These are phyloP conservation scores for Gymnopithys bicolor DNA, from an alignment of 2,797 vertebrate genomes.

Conservation along the genomic window DNA sequence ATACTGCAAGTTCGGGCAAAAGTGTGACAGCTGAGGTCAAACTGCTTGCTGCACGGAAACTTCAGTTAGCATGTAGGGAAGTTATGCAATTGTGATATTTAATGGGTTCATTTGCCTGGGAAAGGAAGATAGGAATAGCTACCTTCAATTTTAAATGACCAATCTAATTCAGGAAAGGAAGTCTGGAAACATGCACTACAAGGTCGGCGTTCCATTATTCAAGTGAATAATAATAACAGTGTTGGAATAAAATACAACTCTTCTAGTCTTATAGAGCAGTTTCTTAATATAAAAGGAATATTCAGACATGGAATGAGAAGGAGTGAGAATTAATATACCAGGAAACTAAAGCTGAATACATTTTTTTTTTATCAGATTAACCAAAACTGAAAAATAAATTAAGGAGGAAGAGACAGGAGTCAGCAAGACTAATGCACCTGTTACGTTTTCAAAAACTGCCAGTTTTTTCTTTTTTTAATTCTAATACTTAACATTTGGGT, in stretches of 20 bases:
- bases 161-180: background rate
- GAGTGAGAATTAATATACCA: background rate
- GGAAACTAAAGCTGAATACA: background rate
- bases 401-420: background rate
- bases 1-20: background rate
- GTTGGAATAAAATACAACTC: background rate
- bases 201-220: background rate
- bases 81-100: background rate
- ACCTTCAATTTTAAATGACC: constrained; percentile 5
- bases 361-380: background rate
- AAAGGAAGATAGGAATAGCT: constrained; percentile 36
- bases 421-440: background rate
- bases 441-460: background rate
- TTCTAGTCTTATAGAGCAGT: background rate
- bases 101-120: background rate
- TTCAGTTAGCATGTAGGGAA: background rate
- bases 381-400: background rate
- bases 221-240: background rate
- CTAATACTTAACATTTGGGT: background rate
- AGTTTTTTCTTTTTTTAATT: background rate
- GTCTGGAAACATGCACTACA: background rate
- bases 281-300: background rate
- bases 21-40: background rate
- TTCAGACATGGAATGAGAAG: background rate
- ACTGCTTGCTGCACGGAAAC: background rate